A percentile compares a stretch with the other conserved stretches of the same genome.
phyloP scores from a whole-genome alignment of 2,888 invertebrate genomes.

The Lapara coniferarum region DNA sequence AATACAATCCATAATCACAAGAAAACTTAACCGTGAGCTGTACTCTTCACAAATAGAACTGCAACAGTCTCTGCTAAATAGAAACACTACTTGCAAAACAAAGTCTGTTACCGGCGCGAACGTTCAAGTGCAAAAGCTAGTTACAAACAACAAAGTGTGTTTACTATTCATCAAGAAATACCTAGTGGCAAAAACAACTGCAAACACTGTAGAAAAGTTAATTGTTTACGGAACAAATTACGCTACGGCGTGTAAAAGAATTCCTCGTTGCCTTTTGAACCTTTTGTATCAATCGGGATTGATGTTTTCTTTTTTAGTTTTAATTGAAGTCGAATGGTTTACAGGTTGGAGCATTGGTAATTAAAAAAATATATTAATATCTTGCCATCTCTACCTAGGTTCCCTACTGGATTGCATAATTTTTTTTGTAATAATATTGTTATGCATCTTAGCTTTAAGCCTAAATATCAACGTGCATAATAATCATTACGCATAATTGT shows the following conservation, averaged over 20 bases:
- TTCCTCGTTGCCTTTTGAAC: not conserved
- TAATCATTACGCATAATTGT: too few species aligned
- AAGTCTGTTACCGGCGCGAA: slow-evolving; percentile 28
- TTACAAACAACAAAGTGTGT: slow-evolving; percentile 39
- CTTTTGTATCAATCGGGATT: slow-evolving; percentile 14
- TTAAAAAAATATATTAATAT: too few species aligned
- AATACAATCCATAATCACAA: too few species aligned
- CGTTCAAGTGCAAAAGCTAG: slow-evolving; percentile 33
- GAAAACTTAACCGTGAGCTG: too few species aligned
- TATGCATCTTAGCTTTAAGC: too few species aligned
- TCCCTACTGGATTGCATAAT: too few species aligned
- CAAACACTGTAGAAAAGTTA: slow-evolving; percentile 21
- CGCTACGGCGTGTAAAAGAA: not conserved
- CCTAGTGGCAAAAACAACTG: slow-evolving; percentile 3
- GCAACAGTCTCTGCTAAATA: not conserved
- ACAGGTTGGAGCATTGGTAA: too few species aligned
- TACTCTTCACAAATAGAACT: not conserved
- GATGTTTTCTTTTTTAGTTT: not conserved
- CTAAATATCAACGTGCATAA: too few species aligned
- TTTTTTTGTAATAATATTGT: too few species aligned
- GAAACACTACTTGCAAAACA: not conserved
- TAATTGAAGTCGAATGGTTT: not conserved
- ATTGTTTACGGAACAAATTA: slow-evolving; percentile 23
- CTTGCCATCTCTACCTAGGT: too few species aligned
- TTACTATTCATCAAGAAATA: slow-evolving; percentile 20